Conservation (phyloP, 2,888 invertebrate species). For the Microctonus hyperodae region DNA sequence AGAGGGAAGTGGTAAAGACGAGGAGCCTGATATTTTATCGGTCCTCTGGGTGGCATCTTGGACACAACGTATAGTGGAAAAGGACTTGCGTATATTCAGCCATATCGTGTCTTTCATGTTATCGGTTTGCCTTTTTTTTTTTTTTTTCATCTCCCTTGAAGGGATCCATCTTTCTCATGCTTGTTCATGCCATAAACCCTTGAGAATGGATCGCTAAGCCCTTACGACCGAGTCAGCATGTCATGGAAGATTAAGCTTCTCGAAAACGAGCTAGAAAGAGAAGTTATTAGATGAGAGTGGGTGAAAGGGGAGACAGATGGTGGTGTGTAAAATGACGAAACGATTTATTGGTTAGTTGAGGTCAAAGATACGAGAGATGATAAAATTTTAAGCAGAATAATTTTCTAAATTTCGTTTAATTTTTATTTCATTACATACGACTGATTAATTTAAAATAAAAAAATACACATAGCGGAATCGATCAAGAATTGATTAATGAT, state of each 20-base stretch:
- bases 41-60: constrained; percentile 36
- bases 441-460: too few relatives aligned
- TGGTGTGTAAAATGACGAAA: constrained; percentile 19
- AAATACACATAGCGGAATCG: too few relatives aligned
- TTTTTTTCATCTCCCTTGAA: not conserved
- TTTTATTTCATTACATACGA: not conserved
- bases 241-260: constrained; percentile 51
- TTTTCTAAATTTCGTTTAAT: not conserved
- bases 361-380: not conserved
- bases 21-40: constrained; percentile 45
- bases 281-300: too few relatives aligned
- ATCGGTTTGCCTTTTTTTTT: constrained; percentile 17
- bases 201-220: constrained; percentile 40
- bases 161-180: constrained; percentile 14
- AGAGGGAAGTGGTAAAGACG: not conserved
- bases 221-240: constrained; percentile 50
- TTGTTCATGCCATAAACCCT: not conserved
- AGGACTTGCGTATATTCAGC: not conserved
- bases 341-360: constrained; percentile 11
- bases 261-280: constrained; percentile 21
- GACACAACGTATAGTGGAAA: not conserved
- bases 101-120: constrained; percentile 22
- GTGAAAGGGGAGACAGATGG: constrained; percentile 7
- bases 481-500: too few relatives aligned
- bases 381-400: not conserved